phyloP scores from a whole-genome alignment of 2,113 vertebrate genomes.

The Brachyhypopomus gauderio region DNA sequence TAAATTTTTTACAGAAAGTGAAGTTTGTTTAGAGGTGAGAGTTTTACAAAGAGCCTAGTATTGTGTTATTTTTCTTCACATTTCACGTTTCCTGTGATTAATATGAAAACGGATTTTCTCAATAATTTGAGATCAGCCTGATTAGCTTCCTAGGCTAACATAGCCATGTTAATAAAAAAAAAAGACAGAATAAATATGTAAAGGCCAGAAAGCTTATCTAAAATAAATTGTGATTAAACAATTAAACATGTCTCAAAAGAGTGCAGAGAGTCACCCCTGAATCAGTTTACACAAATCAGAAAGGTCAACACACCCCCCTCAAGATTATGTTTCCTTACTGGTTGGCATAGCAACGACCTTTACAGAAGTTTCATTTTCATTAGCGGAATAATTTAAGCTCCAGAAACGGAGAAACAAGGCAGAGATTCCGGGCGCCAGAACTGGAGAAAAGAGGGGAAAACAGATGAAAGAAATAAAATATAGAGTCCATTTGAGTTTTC shows the following conservation, averaged over 20 bases:
- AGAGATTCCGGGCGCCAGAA: too few relatives aligned
- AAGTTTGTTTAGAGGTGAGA: too few relatives aligned
- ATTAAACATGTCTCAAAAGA: background rate
- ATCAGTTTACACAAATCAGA: conserved; percentile 48
- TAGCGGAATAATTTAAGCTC: conserved; percentile 30
- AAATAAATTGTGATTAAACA: conserved; percentile 18
- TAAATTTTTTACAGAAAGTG: too few relatives aligned
- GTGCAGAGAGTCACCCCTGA: conserved; percentile 1
- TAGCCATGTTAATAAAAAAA: background rate
- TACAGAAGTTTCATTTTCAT: conserved; percentile 26
- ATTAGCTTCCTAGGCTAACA: background rate
- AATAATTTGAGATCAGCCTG: background rate
- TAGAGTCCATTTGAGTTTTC: too few relatives aligned
- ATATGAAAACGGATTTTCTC: background rate
- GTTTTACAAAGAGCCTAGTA: too few relatives aligned
- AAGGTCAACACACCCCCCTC: conserved; percentile 47
- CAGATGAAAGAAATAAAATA: too few relatives aligned
- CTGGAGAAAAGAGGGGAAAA: too few relatives aligned
- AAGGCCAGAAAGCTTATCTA: conserved; percentile 30
- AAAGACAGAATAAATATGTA: background rate
- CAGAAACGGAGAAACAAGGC: background rate
- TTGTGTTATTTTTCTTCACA: too few relatives aligned
- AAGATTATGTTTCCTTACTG: conserved; percentile 21
- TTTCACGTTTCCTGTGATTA: too few relatives aligned
- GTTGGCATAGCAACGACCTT: conserved; percentile 36